Base-by-base conservation (phyloP, 2,888 invertebrate species). In the Hypolimnas misippus region DNA sequence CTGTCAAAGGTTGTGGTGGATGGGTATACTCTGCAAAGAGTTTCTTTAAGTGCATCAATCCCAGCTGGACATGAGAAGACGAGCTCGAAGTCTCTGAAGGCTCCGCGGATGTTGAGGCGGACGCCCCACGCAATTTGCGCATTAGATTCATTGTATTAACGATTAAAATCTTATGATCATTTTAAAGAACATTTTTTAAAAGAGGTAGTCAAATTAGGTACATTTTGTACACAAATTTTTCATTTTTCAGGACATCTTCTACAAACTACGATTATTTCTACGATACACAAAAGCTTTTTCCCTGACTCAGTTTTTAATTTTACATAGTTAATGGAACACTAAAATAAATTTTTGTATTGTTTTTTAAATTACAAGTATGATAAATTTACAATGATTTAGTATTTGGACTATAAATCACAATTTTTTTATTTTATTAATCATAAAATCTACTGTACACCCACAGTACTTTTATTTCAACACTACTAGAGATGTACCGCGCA, bases 11-110 rank as follows among this genome's bases (percentile, higher is more conserved):
- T 74, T 97, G 96, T 38, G 96, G 93, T 40, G 98, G 97, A 88
- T 98, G 98, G 35, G 96, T 96, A 81, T 98, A 98, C 85, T 99
- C 99, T 56, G 97, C 95, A 86, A 99, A 99, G 40, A 99, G 93
- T 87, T 99, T 99, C 81, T 98, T 97, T 54, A 99, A 93, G 82
- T 99, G 99, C 95, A 97, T 98, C 62, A 99, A 93, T 38, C 98
- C 98, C 63, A 99, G 94, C 77, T 98, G 97, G 58, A 97, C 94
- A 79, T 97, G 97, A 66, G 96, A 94, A 53, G 96, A 94, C 62
- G 94, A 93, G 68, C 94, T 92, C 42, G 94, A 87, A 21, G 93
- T 90, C 68, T 94, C 94, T 35, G 93, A 87, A 69, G 93, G 92
- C 68, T 95, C 95, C 46, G 87, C 74, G 69, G 89, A 81, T 69